These are phyloP conservation scores for Araneus ventricosus DNA, from an alignment of 1,140 invertebrate genomes.

Conservation along the genomic window DNA sequence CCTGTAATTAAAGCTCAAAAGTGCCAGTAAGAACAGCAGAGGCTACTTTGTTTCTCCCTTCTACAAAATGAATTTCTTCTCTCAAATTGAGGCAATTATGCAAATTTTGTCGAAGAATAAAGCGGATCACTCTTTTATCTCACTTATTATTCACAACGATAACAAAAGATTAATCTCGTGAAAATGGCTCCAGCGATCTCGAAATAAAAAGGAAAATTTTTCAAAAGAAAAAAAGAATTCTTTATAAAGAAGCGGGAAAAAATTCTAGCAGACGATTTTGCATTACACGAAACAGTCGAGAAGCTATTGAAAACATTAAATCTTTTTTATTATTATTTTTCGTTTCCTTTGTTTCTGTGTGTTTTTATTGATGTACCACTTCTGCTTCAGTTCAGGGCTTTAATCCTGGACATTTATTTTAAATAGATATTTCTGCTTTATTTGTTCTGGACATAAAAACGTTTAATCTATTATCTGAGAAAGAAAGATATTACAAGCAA, in stretches of 20 bases:
- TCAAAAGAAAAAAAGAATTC: neutral
- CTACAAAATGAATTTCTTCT: conserved; percentile 41
- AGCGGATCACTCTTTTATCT: conserved; percentile 72
- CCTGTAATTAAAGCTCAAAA: conserved; percentile 72
- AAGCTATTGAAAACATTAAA: conserved; percentile 44
- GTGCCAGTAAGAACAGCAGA: conserved; percentile 7
- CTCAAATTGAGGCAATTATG: conserved; percentile 71
- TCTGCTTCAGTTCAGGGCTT: conserved; percentile 49
- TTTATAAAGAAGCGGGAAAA: conserved; percentile 39
- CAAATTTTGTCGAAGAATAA: conserved; percentile 68
- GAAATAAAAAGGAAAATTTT: conserved; percentile 41
- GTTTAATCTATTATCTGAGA: conserved; percentile 29
- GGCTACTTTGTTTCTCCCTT: conserved; percentile 30
- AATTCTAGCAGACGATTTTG: neutral
- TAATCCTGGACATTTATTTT: conserved; percentile 51
- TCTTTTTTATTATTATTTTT: neutral
- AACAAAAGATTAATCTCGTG: conserved; percentile 74
- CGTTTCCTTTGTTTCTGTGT: conserved; percentile 27
- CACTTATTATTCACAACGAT: conserved; percentile 70
- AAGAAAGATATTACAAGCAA: conserved; percentile 30
- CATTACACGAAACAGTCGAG: neutral
- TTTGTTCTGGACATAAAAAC: conserved; percentile 26
- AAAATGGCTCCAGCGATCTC: conserved; percentile 56
- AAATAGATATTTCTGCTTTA: conserved; percentile 33
- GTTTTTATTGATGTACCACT: conserved; percentile 19